Evolutionary conservation across 2,888 invertebrate species (phyloP), one percentile per base, ranked within the genome.

Genomic region (Phymatocera aterrima): DNA sequence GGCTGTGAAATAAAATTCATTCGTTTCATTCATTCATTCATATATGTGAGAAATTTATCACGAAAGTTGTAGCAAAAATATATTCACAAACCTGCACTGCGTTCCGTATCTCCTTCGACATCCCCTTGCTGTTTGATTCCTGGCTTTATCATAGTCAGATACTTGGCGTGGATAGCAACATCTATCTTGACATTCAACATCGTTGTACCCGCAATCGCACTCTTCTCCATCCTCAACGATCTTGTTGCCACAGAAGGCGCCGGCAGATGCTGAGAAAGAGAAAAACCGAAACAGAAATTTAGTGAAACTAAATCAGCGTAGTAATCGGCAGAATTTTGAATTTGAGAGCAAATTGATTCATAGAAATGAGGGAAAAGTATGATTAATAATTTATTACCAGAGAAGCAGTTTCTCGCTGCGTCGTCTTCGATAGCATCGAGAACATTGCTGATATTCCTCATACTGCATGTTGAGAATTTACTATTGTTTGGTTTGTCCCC

Each of bases 231-330:
- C 96, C 90, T 99, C 99, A 0, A 98, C 98, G 86, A 99, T 98
- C 92, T 98, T 98, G 91, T 99, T 99, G 78, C 99, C 99, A 91
- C 99, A 99, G 94, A 99, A 99, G 37, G 99, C 98, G 79, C 97
- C 98, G 80, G 95, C 95, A 77, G 96, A 95, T n/a, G 95, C 95
- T 92, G 84, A 28, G 18, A 10, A 31, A 74, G 8, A 51, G 21
- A 51, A 6, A 24, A 31, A 64, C 15, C 43, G 18, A 18, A 12
- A 75, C 21, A 18, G 6, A 18, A 8, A n/a, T 46, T 3, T 24
- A 79, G 46, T 70, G 5, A 40, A 75, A 51, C 28, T 57, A 4
- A 28, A 15, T 87, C n/a, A n/a, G n/a, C n/a, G n/a, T n/a, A n/a
- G n/a, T n/a, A n/a, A n/a, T n/a, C n/a, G n/a, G n/a, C n/a, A n/a